Evolutionary conservation across 1,140 invertebrate genomes (phyloP), one percentile per base, ranked within the genome.

Genomic region (Neuroterus valhalla): DNA sequence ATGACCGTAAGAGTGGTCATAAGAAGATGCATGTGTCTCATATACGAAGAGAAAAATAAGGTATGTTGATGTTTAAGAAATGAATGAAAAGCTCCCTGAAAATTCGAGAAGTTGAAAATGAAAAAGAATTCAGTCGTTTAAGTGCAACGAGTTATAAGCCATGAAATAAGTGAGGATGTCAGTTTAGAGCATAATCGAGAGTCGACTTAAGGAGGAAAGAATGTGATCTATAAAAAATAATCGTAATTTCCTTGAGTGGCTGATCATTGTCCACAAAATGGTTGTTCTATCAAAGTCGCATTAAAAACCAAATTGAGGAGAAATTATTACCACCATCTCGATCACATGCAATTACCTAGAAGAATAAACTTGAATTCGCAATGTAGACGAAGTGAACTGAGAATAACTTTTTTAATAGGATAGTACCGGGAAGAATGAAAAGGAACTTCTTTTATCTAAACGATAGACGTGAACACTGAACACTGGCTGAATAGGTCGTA

Each of bases 351-450:
- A 3, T 50, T 21, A 50, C 48, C n/a, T 21, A 38, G 31, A 38
- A 38, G 6, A 38, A 38, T 8, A 38, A 38, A 38, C 31, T 19
- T 1, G 48, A 50, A 17, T n/a, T 19, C 3, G 17, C 46, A 17
- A 50, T 3, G 17, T 50, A n/a, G 46, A 15, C 19, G 4, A 50
- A 50, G 46, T 50, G 15, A 19, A 48, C 4, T 48, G 2, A 48
- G n/a, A 48, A n/a, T n/a, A 48, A 48, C 46, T 48, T 48, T 48
- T 48, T 15, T 5, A 48, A n/a, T n/a, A 48, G 46, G 46, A 17
- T 48, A 48, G 14, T n/a, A 5, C 5, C 46, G 17, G 5, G 15
- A 17, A 19, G 1, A 6, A 17, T 17, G 0, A 48, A 38, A 3
- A 38, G 31, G 46, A 48, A 48, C 46, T 48, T 48, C 2, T 48